Evolutionary conservation across 1,140 invertebrate species (phyloP), one percentile per base, ranked within the genome.

Genomic region (Riptortus pedestris): DNA sequence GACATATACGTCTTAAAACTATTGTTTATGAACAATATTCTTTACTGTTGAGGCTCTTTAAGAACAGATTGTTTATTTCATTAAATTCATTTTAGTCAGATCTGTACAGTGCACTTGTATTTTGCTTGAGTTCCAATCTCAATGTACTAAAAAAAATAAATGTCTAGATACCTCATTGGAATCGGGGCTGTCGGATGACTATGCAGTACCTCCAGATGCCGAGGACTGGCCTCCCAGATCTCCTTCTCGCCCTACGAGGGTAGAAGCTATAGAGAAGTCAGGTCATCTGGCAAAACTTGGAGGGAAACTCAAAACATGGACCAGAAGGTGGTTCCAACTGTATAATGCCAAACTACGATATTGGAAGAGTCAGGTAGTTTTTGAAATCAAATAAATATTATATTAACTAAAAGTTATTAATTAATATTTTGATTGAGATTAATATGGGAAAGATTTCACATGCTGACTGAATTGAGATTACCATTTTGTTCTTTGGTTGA

Each of bases 251-350:
- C 69, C 67, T 29, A 63, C 65, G 12, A 26, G 51, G 28, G 60
- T 38, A 22, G 68, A 69, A 31, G 57, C 57, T 7, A 75, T 95
- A 24, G 92, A 96, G 71, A 95, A 96, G 77, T 83, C 85, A 70
- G 93, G 94, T 4, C 93, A 94, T 72, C 78, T 97, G 38, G 92
- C 91, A 14, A 96, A 97, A 77, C 79, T 96, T 38, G 92, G 93
- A 52, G 93, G 93, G 14, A 96, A 95, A 77, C 78, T 96, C 1
- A 96, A 96, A 78, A 96, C 91, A 0, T 96, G 93, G 93, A 80
- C 90, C 67, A 91, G 93, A 72, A 79, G 93, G 70, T 96, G 91
- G 87, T 97, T 96, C 72, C 90, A 95, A 0, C 76, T 96, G 0
- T 93, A 91, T 72, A 93, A 96, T 76, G 92, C 92, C 27, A 84